Base-by-base conservation (phyloP, 2,888 invertebrate species). In the Dicranocentrus wangi region DNA sequence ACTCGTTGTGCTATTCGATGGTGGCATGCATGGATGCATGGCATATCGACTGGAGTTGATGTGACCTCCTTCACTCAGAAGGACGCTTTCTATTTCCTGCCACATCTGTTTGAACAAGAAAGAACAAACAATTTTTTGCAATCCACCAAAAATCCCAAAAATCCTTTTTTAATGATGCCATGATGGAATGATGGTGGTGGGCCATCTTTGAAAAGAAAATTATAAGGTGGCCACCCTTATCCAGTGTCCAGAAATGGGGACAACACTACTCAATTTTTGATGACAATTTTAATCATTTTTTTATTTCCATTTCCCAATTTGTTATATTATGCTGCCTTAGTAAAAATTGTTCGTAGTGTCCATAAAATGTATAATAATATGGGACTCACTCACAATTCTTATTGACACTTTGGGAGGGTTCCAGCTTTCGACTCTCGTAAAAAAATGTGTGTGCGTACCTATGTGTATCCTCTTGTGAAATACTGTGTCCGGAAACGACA, bases 41-140 rank as follows among this genome's bases (percentile, higher is more conserved):
- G 73, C 19, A 39, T 69, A 69, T 8, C 71, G 71, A 79, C 65
- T 82, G 76, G 72, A 61, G 58, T 19, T 58, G 25, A 83, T 73
- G 32, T 87, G 86, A 77, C 85, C 86, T 69, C 87, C 87, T 58
- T 85, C 85, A 63, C 75, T 83, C 55, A 84, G 76, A 61, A 86
- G 68, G 73, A 86, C 86, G 73, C 75, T 86, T 63, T 86, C 85
- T 66, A 86, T 83, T 83, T 86, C 86, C 79, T 86, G 86, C 86
- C 84, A 84, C 84, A 84, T 83, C 84, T 84, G 71, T 73, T 8
- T 66, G 55, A 72, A 70, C 55, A 71, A 78, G 3, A 60, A 60
- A 23, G 7, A 17, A 60, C 28, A 53, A 70, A 58, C 8, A 43
- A 42, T 25, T 47, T 68, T 63, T 76, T 68, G 71, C 47, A 61